Percentiles rank a stretch among this genome's conserved stretches.
Conservation (phyloP, 2,113 vertebrate genomes). For the Phalacrocorax brasilianus region DNA sequence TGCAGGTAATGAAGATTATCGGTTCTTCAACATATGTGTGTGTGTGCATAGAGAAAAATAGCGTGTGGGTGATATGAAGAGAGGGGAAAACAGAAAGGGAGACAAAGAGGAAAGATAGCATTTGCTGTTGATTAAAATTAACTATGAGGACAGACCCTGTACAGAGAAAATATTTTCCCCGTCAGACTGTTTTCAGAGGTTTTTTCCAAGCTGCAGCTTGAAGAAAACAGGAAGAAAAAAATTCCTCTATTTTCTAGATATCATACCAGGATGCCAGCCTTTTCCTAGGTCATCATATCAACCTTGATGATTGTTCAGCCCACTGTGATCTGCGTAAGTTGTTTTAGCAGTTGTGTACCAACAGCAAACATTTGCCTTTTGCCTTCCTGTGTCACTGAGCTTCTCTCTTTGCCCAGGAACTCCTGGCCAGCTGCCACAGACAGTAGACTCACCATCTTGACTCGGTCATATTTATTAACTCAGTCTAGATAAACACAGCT, state of each 20-base stretch:
- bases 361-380: slow-evolving; percentile 57
- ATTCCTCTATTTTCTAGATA: neutral
- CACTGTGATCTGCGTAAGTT: slow-evolving; percentile 61
- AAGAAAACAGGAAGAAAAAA: slow-evolving; percentile 46
- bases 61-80: neutral
- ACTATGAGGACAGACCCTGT: neutral
- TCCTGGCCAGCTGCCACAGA: slow-evolving; percentile 37
- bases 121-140: neutral
- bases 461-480: slow-evolving; percentile 18
- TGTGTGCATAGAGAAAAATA: neutral
- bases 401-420: slow-evolving; percentile 23
- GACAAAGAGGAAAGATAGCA: neutral
- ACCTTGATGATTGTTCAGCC: neutral
- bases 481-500: slow-evolving; percentile 51
- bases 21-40: fast-evolving
- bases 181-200: neutral
- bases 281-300: neutral
- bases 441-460: neutral
- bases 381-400: slow-evolving; percentile 60
- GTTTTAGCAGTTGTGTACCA: slow-evolving; percentile 50
- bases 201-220: slow-evolving; percentile 29
- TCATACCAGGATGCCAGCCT: neutral
- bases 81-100: neutral
- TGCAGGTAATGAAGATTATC: neutral
- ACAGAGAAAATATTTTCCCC: slow-evolving; percentile 11